Base-by-base conservation (phyloP, 2,113 vertebrate genomes). In the Carassius gibelio region DNA sequence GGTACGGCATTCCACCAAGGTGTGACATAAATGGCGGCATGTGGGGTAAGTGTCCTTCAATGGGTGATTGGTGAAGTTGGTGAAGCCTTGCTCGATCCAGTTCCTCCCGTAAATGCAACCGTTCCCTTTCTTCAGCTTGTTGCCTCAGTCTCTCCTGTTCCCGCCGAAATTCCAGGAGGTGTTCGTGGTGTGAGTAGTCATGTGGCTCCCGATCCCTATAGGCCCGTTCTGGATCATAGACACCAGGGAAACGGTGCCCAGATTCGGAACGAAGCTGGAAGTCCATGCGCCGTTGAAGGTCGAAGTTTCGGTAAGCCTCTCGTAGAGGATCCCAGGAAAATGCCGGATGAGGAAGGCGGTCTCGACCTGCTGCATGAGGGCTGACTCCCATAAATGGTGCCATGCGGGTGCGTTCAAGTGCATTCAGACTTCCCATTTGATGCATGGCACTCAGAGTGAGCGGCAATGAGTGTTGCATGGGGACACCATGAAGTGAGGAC, bases 171-270 rank as follows among this genome's bases (percentile, higher is more conserved):
- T 96, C 96, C 89, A 97, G 90, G 57, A 97, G 93, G 91, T 96
- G 95, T 92, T 96, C 96, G 50, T 99, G 97, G 17, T 98, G 97
- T 64, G 96, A 96, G 90, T 96, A 97, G 92, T 97, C 97, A 0
- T 97, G 98, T 0, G 97, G 95, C 81, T 99, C 97, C 19, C 97
- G 93, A 85, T 98, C 97, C 14, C 96, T 94, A n/a, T 97, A 98
- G 15, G 94, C 91, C 64, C 96, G 94, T 66, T 97, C 97, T 0
- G 95, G 94, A 13, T 97, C 95, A 0, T 98, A 98, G 71, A 95
- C 82, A 5, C 92, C 94, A 42, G 95, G 94, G 90, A 97, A 96
- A 59, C 97, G 94, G 26, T 96, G 96, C 84, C 94, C 94, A 3
- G 94, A 93, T 82, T 97, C 96, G 0, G 96, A 94, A 77, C 96